phyloP scores from a whole-genome alignment of 2,113 vertebrate genomes.

The Megaceryle torquata region DNA sequence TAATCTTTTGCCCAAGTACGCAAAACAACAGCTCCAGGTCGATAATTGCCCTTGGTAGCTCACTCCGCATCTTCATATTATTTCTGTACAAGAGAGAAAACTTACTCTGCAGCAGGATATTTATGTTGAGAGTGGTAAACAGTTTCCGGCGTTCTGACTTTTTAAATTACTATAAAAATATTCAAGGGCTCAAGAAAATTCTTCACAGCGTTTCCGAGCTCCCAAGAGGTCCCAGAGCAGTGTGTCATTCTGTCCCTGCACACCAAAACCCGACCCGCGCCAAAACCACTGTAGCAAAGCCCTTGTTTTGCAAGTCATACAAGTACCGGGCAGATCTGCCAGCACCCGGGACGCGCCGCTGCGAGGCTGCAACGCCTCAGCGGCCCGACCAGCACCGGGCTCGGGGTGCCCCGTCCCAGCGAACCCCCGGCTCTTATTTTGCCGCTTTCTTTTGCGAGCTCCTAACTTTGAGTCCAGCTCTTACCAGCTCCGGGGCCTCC shows the following conservation, averaged over 20 bases:
- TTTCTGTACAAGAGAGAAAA: neutral
- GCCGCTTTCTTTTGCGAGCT: neutral
- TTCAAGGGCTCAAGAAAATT: rapidly evolving
- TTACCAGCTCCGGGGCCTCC: neutral
- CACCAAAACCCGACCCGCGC: neutral
- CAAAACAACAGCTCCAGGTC: neutral
- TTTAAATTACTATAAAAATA: rapidly evolving
- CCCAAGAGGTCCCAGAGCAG: neutral
- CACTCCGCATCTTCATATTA: rapidly evolving
- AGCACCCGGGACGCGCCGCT: neutral
- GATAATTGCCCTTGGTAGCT: rapidly evolving
- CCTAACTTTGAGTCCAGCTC: neutral
- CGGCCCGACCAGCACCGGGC: neutral
- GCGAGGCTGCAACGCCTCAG: neutral
- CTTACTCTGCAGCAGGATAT: neutral
- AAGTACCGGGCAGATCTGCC: neutral
- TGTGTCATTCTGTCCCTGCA: rapidly evolving
- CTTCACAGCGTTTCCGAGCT: rapidly evolving
- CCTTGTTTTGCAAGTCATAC: constrained; percentile 14
- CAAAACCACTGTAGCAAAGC: rapidly evolving
- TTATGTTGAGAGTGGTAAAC: rapidly evolving
- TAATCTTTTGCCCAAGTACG: rapidly evolving
- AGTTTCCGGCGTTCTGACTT: neutral
- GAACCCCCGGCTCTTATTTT: rapidly evolving
- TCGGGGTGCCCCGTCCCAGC: neutral